phyloP scores from a whole-genome alignment of 2,113 vertebrate genomes.

The Charina bottae region DNA sequence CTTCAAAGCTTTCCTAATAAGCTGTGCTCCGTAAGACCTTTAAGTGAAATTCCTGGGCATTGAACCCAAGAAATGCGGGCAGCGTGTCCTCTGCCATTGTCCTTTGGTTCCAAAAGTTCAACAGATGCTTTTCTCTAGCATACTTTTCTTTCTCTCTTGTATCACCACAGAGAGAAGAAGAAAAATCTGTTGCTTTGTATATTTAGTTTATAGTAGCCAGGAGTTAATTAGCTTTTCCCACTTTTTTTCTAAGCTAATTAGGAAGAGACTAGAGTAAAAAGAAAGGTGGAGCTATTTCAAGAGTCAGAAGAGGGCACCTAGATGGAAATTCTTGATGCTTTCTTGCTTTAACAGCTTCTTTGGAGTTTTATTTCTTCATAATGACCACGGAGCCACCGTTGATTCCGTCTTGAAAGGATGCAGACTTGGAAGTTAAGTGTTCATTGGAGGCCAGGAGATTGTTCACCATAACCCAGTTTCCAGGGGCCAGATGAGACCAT shows the following conservation, averaged over 20 bases:
- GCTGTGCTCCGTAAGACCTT: not conserved
- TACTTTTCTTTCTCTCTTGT: conserved; percentile 33
- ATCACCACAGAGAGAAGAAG: conserved; percentile 48
- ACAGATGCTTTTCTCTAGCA: conserved; percentile 55
- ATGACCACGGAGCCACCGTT: conserved; percentile 60
- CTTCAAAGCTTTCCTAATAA: not conserved
- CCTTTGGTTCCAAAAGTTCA: conserved; percentile 21
- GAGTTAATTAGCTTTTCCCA: conserved; percentile 74
- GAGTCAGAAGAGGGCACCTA: not conserved
- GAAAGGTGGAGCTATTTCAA: conserved; percentile 65
- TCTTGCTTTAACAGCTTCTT: conserved; percentile 54
- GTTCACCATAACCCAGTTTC: conserved; percentile 52
- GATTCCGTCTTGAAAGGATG: conserved; percentile 43
- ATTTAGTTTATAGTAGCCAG: conserved; percentile 61
- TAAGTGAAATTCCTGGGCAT: not conserved
- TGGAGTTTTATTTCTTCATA: conserved; percentile 65
- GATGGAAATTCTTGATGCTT: conserved; percentile 38
- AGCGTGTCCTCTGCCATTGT: not conserved
- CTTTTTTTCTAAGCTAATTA: conserved; percentile 75
- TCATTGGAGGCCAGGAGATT: conserved; percentile 54
- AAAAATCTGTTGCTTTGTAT: conserved; percentile 47
- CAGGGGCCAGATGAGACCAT: conserved; percentile 61
- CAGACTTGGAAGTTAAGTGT: conserved; percentile 48
- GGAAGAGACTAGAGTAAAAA: conserved; percentile 67
- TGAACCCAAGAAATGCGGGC: not conserved